These are phyloP conservation scores for Polylopha cassiicola DNA, from an alignment of 2,888 invertebrate genomes.

Conservation along the genomic window DNA sequence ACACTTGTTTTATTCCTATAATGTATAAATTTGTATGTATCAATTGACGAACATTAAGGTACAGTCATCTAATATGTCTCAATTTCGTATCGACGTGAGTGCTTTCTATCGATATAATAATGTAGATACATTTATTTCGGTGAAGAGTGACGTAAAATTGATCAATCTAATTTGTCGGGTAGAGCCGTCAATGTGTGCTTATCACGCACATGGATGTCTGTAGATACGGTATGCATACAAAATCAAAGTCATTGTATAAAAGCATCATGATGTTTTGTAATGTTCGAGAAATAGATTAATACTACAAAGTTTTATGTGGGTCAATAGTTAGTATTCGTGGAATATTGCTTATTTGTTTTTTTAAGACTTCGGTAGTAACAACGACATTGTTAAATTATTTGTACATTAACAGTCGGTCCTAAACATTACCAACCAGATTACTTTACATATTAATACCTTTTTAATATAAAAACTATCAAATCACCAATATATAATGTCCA, in stretches of 20 bases:
- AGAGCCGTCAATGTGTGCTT: conserved; percentile 13
- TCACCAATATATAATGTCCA: neutral
- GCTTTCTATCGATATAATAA: neutral
- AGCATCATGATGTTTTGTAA: conserved; percentile 1
- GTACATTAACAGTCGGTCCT: conserved; percentile 1
- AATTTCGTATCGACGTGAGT: neutral
- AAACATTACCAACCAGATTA: neutral
- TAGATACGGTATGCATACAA: neutral
- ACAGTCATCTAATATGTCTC: too few species aligned
- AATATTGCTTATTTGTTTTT: too few species aligned
- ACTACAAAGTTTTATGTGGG: too few species aligned
- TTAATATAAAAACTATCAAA: neutral
- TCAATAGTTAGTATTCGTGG: too few species aligned
- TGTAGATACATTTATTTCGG: conserved; percentile 5
- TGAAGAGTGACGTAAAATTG: conserved; percentile 2
- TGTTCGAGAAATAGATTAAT: too few species aligned
- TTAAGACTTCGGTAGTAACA: neutral
- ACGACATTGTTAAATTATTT: neutral
- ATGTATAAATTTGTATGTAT: too few species aligned
- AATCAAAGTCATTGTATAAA: neutral
- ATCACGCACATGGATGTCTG: conserved; percentile 1
- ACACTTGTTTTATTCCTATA: too few species aligned
- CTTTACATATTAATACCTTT: neutral
- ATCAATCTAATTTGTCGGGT: conserved; percentile 19
- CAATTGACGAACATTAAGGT: too few species aligned